Conservation (phyloP, 2,113 vertebrate genomes). For the Crotalus horridus region DNA sequence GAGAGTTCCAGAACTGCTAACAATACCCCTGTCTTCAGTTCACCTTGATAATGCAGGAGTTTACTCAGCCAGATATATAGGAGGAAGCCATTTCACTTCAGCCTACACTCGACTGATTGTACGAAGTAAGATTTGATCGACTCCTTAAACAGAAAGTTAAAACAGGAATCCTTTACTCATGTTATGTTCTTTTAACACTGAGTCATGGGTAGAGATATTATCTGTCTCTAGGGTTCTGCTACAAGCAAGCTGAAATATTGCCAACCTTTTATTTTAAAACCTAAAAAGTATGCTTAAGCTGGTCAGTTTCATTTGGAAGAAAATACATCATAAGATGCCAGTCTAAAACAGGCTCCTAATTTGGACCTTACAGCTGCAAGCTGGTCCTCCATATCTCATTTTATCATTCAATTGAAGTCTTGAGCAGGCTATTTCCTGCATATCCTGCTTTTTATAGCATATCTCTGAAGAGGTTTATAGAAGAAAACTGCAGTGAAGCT, state of each 20-base stretch:
- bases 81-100: slow-evolving; percentile 74
- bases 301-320: background rate
- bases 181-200: background rate
- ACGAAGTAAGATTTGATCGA: slow-evolving; percentile 74
- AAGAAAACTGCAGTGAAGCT: background rate
- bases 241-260: background rate
- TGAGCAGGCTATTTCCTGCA: background rate
- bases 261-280: background rate
- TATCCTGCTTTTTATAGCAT: background rate
- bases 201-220: background rate
- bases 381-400: background rate
- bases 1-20: slow-evolving; percentile 69
- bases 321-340: background rate
- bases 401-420: background rate
- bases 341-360: background rate
- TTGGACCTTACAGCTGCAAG: background rate
- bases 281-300: background rate
- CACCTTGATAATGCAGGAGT: slow-evolving; percentile 74
- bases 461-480: background rate
- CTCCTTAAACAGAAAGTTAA: background rate
- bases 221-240: background rate
- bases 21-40: slow-evolving; percentile 63
- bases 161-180: background rate
- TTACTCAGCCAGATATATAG: slow-evolving; percentile 82
- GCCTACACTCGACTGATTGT: slow-evolving; percentile 85